Evolutionary conservation across 2,797 vertebrate genomes (phyloP), one percentile per base, ranked within the genome.

Genomic region (Sebastes matsubarae): DNA sequence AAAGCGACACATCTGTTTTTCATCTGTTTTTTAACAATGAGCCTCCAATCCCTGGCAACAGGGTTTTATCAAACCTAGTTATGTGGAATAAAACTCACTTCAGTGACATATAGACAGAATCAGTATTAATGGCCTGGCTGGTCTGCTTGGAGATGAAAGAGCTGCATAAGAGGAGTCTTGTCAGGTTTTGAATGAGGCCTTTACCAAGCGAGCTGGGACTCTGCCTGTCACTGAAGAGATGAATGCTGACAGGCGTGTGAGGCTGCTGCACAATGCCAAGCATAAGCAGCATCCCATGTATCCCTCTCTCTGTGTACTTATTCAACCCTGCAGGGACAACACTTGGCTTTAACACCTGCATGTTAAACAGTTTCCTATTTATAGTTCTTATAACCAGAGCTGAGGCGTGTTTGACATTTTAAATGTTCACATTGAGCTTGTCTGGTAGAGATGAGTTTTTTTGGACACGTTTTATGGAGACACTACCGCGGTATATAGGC

Each of bases 231-330:
- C 75, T 38, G 72, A 79, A 64, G 30, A 80, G 80, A 93, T 83
- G 84, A 83, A 86, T 79, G 68, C 59, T 90, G 93, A 92, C 90
- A 90, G 83, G 72, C 66, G 5, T 89, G 83, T 67, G 86, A 87
- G 78, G 75, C 20, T 68, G 76, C 84, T 78, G 71, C 86, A 87
- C 79, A 87, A 82, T 79, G 59, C 68, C 66, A 73, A 73, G 64
- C 60, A 80, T 70, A 84, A 75, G 73, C 74, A 78, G 72, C 74
- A 77, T 68, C 67, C 34, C 30, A 64, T 83, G 77, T 61, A 72
- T 32, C 27, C 73, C 42, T 25, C 18, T 67, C 65, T 75, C 68
- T 72, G 75, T 85, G 71, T 55, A 81, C 52, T 84, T 77, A 69
- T 84, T 78, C 85, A 80, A 42, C 66, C 82, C 66, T 38, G 59